Percentiles rank a stretch among this genome's conserved stretches.
Conservation (phyloP, 1,140 invertebrate species). For the Babylonia areolata region DNA sequence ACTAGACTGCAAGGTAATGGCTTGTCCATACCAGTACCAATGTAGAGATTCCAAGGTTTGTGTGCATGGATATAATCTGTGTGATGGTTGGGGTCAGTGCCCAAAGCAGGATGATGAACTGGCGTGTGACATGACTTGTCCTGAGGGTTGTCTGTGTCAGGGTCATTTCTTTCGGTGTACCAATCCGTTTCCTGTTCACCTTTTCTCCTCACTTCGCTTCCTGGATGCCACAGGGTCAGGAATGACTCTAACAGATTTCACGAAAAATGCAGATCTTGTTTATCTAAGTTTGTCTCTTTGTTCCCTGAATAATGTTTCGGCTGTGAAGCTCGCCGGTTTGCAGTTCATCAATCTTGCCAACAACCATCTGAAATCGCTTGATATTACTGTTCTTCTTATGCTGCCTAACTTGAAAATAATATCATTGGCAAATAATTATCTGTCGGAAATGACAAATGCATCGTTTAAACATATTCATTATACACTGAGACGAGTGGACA, state of each 20-base stretch:
- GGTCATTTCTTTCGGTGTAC: neutral
- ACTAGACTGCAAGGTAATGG: neutral
- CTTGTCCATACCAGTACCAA: neutral
- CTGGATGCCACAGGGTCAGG: neutral
- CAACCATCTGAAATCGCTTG: neutral
- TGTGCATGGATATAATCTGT: neutral
- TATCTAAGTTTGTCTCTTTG: neutral
- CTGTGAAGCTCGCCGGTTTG: neutral
- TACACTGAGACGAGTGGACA: neutral
- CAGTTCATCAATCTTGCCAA: neutral
- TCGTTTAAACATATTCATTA: neutral
- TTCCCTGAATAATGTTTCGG: neutral
- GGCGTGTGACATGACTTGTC: neutral
- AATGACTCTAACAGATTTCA: neutral
- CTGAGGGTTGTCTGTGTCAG: neutral
- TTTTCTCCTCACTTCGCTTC: neutral
- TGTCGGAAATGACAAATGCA: neutral
- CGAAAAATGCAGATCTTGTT: neutral
- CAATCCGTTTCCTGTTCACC: neutral
- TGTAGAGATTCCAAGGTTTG: neutral
- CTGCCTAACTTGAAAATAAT: neutral
- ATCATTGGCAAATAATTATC: neutral
- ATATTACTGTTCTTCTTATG: neutral
- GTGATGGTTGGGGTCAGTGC: neutral
- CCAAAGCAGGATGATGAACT: neutral